phyloP scores from a whole-genome alignment of 2,113 vertebrate genomes.

The Puntigrus tetrazona region DNA sequence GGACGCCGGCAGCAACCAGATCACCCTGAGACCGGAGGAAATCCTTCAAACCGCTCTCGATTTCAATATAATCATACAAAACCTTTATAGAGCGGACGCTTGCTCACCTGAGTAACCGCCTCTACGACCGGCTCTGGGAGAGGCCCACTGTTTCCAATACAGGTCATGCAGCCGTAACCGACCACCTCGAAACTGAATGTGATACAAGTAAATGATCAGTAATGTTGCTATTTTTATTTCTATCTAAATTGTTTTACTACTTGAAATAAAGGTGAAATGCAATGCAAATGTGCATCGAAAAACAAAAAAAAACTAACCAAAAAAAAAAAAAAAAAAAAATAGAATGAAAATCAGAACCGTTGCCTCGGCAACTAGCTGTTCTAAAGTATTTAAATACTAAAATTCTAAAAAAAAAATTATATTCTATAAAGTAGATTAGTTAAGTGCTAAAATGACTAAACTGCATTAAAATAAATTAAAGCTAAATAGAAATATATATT shows the following conservation, averaged over 20 bases:
- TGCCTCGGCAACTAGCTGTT: too few relatives aligned
- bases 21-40: slow-evolving; percentile 78
- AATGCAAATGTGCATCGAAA: background rate
- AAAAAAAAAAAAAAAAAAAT: background rate
- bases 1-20: slow-evolving; percentile 87
- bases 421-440: too few relatives aligned
- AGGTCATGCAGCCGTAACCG: slow-evolving; percentile 98
- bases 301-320: background rate
- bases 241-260: too few relatives aligned
- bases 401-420: too few relatives aligned
- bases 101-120: slow-evolving; percentile 87
- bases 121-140: slow-evolving; percentile 90
- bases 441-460: too few relatives aligned
- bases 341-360: too few relatives aligned
- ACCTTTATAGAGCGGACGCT: background rate
- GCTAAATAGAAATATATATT: too few relatives aligned
- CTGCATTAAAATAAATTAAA: too few relatives aligned
- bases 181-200: slow-evolving; percentile 96
- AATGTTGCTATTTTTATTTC: too few relatives aligned
- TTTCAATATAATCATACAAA: background rate
- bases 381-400: too few relatives aligned
- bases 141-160: slow-evolving; percentile 97
- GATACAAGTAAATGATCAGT: too few relatives aligned
- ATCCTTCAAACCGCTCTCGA: background rate
- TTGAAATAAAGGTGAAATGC: background rate